Conservation (phyloP, 2,888 invertebrate species). For the Andrena bucephala region DNA sequence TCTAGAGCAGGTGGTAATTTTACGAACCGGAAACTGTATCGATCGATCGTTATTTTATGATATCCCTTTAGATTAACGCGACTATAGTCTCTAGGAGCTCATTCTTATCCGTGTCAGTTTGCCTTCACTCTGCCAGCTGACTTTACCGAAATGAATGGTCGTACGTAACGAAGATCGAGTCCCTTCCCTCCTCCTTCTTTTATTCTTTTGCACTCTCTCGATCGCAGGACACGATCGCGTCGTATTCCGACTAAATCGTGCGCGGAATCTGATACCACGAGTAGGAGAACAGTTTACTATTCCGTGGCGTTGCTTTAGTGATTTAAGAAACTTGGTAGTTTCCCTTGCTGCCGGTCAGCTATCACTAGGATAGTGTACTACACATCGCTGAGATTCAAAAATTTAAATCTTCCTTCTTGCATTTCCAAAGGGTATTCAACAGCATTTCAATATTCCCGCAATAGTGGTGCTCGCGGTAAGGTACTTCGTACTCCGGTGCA, state of each 20-base stretch:
- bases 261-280: constrained; percentile 64
- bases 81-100: background rate
- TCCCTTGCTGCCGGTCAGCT: constrained; percentile 76
- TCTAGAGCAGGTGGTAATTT: too few species aligned
- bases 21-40: background rate
- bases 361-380: constrained; percentile 64
- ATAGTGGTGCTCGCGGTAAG: background rate
- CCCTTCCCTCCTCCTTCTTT: background rate
- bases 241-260: constrained; percentile 68
- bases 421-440: constrained; percentile 40
- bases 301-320: constrained; percentile 68
- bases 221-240: constrained; percentile 59
- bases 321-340: constrained; percentile 76
- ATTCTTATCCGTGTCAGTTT: background rate
- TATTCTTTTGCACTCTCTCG: constrained; percentile 49
- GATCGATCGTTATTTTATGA: background rate
- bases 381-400: constrained; percentile 67
- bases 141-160: constrained; percentile 28
- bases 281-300: constrained; percentile 63
- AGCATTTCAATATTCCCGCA: constrained; percentile 23
- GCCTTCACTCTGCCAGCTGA: background rate
- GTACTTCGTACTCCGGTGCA: background rate
- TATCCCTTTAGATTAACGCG: too few species aligned
- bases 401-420: constrained; percentile 52
- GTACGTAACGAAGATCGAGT: constrained; percentile 27